Percentiles rank a stretch among this genome's conserved stretches.
Evolutionary conservation across 2,888 invertebrate genomes (phyloP).

Genomic region (Epiblema foenella): DNA sequence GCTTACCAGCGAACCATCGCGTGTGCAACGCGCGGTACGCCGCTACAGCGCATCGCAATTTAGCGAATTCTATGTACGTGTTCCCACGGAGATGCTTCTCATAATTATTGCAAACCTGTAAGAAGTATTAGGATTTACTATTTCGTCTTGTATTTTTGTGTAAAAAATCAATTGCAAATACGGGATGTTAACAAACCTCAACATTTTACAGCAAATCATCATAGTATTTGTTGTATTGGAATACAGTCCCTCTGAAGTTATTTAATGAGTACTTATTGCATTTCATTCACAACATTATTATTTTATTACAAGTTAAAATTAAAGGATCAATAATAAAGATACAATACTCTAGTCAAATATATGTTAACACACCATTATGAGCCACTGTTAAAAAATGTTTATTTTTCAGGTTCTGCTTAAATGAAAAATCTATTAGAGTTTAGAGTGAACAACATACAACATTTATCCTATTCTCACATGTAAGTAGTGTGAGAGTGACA

Average conservation of each 20-base stretch:
- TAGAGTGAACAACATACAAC: background rate
- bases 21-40: constrained; percentile 92
- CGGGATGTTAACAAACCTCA: constrained; percentile 27
- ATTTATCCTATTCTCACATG: background rate
- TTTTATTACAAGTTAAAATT: background rate
- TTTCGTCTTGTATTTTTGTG: background rate
- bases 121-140: background rate
- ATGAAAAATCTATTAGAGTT: too few relatives aligned
- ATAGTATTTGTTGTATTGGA: constrained; percentile 10
- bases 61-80: constrained; percentile 92
- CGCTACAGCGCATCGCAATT: constrained; percentile 87
- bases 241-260: constrained; percentile 45
- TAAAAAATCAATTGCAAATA: background rate
- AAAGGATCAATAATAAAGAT: background rate
- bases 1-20: constrained; percentile 94
- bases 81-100: constrained; percentile 95
- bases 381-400: background rate
- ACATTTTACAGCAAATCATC: constrained; percentile 18
- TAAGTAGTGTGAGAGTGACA: background rate
- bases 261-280: constrained; percentile 37
- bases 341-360: background rate
- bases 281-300: background rate
- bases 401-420: background rate
- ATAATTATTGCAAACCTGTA: constrained; percentile 90
- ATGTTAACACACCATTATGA: background rate